phyloP scores from a whole-genome alignment of 2,797 vertebrate species.

The Lutjanus argentimaculatus region DNA sequence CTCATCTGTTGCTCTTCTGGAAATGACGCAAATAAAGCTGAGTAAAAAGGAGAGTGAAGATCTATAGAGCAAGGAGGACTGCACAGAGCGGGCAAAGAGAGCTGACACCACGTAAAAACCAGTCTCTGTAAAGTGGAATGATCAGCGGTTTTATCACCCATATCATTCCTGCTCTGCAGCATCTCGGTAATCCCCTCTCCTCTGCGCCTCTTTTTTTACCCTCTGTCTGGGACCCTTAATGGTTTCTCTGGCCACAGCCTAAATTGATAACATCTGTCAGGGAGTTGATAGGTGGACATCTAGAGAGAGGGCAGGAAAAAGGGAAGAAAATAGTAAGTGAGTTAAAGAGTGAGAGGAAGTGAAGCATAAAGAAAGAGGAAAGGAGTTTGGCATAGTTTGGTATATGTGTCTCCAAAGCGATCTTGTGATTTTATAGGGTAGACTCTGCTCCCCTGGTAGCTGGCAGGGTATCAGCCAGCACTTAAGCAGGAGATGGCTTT shows the following conservation, averaged over 20 bases:
- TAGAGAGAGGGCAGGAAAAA: conserved; percentile 27
- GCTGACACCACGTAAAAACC: conserved; percentile 61
- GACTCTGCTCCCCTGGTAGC: conserved; percentile 18
- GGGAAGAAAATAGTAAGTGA: conserved; percentile 23
- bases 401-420: conserved; percentile 29
- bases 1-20: conserved; percentile 57
- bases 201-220: conserved; percentile 48
- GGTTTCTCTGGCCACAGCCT: conserved; percentile 58
- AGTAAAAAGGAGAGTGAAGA: conserved; percentile 36
- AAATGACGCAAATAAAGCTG: conserved; percentile 56
- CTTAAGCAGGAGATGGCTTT: background rate
- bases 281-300: conserved; percentile 53
- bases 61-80: conserved; percentile 35
- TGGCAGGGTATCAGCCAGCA: conserved; percentile 25
- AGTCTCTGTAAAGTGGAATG: conserved; percentile 61
- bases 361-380: conserved; percentile 34
- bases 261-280: conserved; percentile 81
- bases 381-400: conserved; percentile 19
- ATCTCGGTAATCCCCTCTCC: conserved; percentile 63
- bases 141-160: conserved; percentile 72
- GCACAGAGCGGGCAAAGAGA: conserved; percentile 34
- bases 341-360: conserved; percentile 7
- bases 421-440: conserved; percentile 38
- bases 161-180: conserved; percentile 65
- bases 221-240: conserved; percentile 67